These are phyloP conservation scores for Pipistrellus pygmaeus DNA, from an alignment of 2,797 vertebrate genomes.

Conservation along the genomic window DNA sequence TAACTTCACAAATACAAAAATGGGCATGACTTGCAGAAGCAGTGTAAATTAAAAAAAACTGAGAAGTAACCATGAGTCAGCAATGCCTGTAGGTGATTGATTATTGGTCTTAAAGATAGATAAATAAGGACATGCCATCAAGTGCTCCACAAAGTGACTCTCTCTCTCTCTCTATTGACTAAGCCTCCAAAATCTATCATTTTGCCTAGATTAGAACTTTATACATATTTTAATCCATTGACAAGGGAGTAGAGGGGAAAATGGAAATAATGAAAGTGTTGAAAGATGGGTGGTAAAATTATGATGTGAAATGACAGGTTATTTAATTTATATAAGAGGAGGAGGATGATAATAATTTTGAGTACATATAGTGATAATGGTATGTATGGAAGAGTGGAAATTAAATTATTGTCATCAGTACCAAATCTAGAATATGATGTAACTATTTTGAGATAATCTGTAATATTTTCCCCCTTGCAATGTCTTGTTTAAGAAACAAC, in stretches of 20 bases:
- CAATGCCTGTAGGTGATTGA: neutral
- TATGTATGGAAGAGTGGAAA: neutral
- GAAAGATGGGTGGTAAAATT: neutral
- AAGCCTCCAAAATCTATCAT: neutral
- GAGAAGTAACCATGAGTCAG: neutral
- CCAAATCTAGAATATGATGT: neutral
- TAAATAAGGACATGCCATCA: neutral
- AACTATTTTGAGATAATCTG: neutral
- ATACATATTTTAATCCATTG: neutral
- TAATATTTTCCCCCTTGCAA: neutral
- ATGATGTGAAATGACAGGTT: neutral
- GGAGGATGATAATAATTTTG: neutral
- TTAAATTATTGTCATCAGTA: neutral
- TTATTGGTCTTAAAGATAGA: neutral
- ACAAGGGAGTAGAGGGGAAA: neutral
- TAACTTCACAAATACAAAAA: conserved; percentile 1
- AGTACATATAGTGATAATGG: neutral
- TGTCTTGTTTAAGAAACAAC: neutral
- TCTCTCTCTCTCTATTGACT: neutral
- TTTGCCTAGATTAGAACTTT: conserved; percentile 9
- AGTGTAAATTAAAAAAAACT: neutral
- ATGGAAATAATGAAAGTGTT: neutral
- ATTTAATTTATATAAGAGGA: neutral
- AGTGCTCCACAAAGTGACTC: neutral
- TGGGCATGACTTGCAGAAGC: neutral